These are phyloP conservation scores for Pseudomugil gertrudae DNA, from an alignment of 2,797 vertebrate species.

Conservation along the genomic window DNA sequence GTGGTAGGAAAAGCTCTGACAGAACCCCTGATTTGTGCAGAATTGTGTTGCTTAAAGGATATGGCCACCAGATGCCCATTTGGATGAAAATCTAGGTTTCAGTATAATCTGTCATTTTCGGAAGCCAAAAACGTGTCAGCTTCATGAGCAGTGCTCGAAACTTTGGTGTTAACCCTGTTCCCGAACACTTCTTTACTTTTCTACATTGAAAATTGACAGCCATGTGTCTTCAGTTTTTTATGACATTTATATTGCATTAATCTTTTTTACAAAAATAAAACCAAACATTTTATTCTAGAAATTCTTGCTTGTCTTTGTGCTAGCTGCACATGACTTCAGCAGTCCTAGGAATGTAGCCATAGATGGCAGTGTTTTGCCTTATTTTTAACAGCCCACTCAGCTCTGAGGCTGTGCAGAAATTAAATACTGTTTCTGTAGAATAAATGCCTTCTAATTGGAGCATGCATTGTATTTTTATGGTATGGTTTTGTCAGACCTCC, in stretches of 20 bases:
- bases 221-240: slow-evolving; percentile 63
- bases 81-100: slow-evolving; percentile 87
- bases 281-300: slow-evolving; percentile 44
- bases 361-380: slow-evolving; percentile 88
- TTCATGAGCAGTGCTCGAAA: slow-evolving; percentile 69
- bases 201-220: slow-evolving; percentile 57
- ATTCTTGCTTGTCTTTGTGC: slow-evolving; percentile 72
- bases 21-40: slow-evolving; percentile 87
- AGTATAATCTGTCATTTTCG: slow-evolving; percentile 81
- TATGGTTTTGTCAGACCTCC: slow-evolving; percentile 20
- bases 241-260: slow-evolving; percentile 77
- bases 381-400: slow-evolving; percentile 74
- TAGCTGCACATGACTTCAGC: slow-evolving; percentile 74
- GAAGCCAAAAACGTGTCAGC: slow-evolving; percentile 79
- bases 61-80: slow-evolving; percentile 89
- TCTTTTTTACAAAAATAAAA: slow-evolving; percentile 71
- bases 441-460: slow-evolving; percentile 29
- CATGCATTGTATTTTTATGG: slow-evolving; percentile 23
- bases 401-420: slow-evolving; percentile 56
- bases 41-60: slow-evolving; percentile 90
- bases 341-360: slow-evolving; percentile 81
- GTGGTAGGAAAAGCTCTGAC: slow-evolving; percentile 86
- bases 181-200: slow-evolving; percentile 67
- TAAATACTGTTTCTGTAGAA: slow-evolving; percentile 38
- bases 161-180: slow-evolving; percentile 69